Conservation (phyloP, 1,140 invertebrate species). For the Bombus confusus region DNA sequence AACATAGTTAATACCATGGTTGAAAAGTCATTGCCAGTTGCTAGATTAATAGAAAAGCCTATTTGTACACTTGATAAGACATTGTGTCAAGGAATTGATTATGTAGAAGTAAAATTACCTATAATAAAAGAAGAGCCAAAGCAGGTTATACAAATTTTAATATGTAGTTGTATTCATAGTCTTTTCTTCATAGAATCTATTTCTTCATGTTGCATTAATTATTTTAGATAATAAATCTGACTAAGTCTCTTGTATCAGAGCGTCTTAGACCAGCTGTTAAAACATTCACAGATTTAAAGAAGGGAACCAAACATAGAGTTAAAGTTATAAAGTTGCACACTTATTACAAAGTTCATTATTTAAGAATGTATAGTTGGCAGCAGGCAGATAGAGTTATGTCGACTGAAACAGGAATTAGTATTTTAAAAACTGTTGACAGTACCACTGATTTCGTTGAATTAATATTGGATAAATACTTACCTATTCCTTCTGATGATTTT, state of each 20-base stretch:
- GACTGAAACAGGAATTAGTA: conserved; percentile 75
- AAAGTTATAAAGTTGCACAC: conserved; percentile 72
- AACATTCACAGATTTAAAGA: conserved; percentile 72
- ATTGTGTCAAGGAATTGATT: conserved; percentile 76
- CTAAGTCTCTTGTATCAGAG: conserved; percentile 70
- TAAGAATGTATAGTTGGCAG: conserved; percentile 76
- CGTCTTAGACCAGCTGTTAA: conserved; percentile 70
- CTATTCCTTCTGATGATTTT: conserved; percentile 61
- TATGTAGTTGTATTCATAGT: neutral
- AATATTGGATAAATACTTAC: conserved; percentile 75
- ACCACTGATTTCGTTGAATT: conserved; percentile 72
- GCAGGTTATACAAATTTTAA: conserved; percentile 62
- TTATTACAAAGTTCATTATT: conserved; percentile 75
- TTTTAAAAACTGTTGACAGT: conserved; percentile 74
- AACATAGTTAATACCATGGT: conserved; percentile 69
- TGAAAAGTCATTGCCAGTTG: conserved; percentile 73
- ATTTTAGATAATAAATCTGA: conserved; percentile 73
- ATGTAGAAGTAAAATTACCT: conserved; percentile 76
- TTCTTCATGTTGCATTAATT: neutral
- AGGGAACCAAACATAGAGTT: conserved; percentile 73
- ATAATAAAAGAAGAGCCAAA: conserved; percentile 78
- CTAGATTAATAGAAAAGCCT: conserved; percentile 75
- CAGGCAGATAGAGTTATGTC: conserved; percentile 77
- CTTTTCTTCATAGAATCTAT: neutral
- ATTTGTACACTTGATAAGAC: conserved; percentile 77